These are phyloP conservation scores for Drosophila picticornis DNA, from an alignment of 2,888 invertebrate species.

Conservation along the genomic window DNA sequence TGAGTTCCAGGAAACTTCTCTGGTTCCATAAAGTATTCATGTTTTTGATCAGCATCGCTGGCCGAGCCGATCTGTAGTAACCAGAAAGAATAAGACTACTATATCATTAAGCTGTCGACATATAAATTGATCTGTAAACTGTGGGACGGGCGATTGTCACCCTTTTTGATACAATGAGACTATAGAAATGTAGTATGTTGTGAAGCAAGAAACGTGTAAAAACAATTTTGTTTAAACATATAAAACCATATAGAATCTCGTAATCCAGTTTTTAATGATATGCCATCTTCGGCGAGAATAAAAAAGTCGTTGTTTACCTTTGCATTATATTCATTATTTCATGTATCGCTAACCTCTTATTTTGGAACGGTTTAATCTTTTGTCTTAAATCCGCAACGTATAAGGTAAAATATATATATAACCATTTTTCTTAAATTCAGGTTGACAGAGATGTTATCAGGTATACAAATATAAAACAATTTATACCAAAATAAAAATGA, in stretches of 20 bases:
- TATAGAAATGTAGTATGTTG: not conserved
- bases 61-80: not conserved
- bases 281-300: not conserved
- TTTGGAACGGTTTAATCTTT: not conserved
- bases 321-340: not conserved
- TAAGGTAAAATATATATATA: conserved; percentile 48
- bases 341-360: not conserved
- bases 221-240: not conserved
- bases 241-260: not conserved
- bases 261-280: not conserved
- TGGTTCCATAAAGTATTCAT: not conserved
- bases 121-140: not conserved
- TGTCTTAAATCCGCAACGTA: conserved; percentile 27
- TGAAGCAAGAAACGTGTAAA: not conserved
- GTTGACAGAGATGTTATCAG: conserved; percentile 30
- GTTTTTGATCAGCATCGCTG: not conserved
- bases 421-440: conserved; percentile 22
- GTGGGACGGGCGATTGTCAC: not conserved
- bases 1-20: not conserved
- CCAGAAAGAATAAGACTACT: not conserved
- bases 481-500: not conserved
- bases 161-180: not conserved
- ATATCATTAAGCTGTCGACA: not conserved
- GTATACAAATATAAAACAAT: not conserved
- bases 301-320: not conserved